Base-by-base conservation (phyloP, 1,140 invertebrate genomes). In the Mycetomoellerius zeteki region DNA sequence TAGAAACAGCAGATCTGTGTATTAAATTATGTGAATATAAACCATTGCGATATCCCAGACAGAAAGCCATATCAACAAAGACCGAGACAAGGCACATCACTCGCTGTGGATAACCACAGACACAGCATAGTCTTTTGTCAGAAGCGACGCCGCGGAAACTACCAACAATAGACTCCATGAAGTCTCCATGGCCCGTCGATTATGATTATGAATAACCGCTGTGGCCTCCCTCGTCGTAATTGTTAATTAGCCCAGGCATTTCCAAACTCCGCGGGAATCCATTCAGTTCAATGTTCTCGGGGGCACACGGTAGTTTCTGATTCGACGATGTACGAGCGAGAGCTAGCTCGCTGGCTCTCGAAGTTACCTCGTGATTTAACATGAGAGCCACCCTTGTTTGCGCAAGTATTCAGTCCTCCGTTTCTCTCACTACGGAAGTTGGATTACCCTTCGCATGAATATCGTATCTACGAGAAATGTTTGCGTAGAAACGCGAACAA, bases 331-430 rank as follows among this genome's bases (percentile, higher is more conserved):
- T 65, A 27, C 27, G 50, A n/a, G 33, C n/a, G 56, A 81, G 69
- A 37, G 52, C 80, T 72, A 24, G 47, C 64, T 71, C 19, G 47
- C 30, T 84, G 65, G 86, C 60, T 84, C 50, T 37, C 37, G 21
- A 89, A 94, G 91, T 94, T 94, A 93, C 92, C 93, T 92, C 90
- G 91, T 94, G 93, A 94, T 94, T 94, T 94, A 94, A 90, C 89
- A 86, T 30, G 88, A 86, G 88, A 77, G 67, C 86, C 85, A 90
- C 81, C 88, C 86, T 85, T 88, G 81, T 64, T 86, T 84, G 62
- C 78, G 77, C 54, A 85, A 87, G 86, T 86, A 71, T 85, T 84
- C 86, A 85, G 88, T 69, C 80, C 76, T 76, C 65, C 82, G 62
- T 72, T 69, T 75, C 86, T 87, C 87, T 90, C 81, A 73, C 85